Conservation (phyloP, 2,797 vertebrate species). For the Platalea minor region DNA sequence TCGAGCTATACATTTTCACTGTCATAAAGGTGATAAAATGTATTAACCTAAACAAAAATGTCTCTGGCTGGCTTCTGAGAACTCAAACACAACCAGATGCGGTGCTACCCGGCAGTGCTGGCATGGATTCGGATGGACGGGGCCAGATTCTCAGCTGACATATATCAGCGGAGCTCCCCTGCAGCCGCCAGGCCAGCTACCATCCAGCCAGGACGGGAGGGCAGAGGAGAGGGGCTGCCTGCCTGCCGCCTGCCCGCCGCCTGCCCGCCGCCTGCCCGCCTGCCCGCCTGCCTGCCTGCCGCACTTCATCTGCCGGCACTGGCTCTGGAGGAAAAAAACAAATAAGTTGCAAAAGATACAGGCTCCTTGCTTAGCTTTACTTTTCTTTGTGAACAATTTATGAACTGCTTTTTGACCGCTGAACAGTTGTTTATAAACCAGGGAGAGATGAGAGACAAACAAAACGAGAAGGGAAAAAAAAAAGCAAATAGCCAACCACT, state of each 20-base stretch:
- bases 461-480: background rate
- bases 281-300: background rate
- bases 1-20: slow-evolving; percentile 26
- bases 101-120: fast-evolving
- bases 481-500: background rate
- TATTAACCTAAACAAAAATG: slow-evolving; percentile 61
- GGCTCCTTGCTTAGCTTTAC: background rate
- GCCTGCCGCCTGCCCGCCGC: background rate
- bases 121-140: background rate
- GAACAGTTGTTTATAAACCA: background rate
- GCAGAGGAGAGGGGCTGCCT: background rate
- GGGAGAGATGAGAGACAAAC: background rate
- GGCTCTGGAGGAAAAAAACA: background rate
- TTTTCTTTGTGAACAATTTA: background rate
- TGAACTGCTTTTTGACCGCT: background rate
- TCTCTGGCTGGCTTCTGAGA: slow-evolving; percentile 57
- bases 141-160: background rate
- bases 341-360: background rate
- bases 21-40: slow-evolving; percentile 65
- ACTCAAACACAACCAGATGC: slow-evolving; percentile 27
- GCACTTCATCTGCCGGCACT: background rate
- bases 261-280: background rate
- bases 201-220: background rate
- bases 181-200: background rate
- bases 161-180: background rate